phyloP scores from a whole-genome alignment of 2,797 vertebrate species.

The Pogoniulus pusillus region DNA sequence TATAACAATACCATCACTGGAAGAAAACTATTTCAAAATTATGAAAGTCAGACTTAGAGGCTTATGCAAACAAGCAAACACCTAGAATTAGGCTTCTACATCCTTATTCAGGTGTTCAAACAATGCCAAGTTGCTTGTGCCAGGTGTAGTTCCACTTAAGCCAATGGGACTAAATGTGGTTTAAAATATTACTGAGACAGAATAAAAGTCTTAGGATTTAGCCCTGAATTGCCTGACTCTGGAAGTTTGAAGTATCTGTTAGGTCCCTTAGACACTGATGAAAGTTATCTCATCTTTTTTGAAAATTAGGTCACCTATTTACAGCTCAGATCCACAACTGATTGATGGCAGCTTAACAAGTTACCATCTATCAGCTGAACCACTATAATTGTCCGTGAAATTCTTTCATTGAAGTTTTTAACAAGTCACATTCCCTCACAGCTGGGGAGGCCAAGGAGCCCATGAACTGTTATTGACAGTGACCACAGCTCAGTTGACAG shows the following conservation, averaged over 20 bases:
- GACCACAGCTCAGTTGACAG: conserved; percentile 30
- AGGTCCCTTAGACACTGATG: background rate
- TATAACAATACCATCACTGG: background rate
- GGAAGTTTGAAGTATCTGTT: background rate
- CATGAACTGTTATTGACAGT: background rate
- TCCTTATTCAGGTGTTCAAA: background rate
- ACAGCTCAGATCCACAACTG: conserved; percentile 51
- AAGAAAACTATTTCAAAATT: background rate
- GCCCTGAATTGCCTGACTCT: background rate
- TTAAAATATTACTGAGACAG: background rate
- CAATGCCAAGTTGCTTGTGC: background rate
- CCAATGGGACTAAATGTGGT: background rate
- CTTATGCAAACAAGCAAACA: background rate
- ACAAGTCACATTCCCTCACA: conserved; percentile 66
- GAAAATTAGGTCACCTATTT: conserved; percentile 64
- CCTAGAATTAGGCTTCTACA: background rate
- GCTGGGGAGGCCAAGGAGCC: conserved; percentile 25
- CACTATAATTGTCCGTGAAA: conserved; percentile 63
- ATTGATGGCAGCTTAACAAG: conserved; percentile 68
- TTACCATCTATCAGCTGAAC: conserved; percentile 57
- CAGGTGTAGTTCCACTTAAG: background rate
- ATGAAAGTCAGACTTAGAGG: background rate
- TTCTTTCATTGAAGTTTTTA: conserved; percentile 62
- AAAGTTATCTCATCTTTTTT: conserved; percentile 48
- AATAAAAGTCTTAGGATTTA: background rate